Conservation (phyloP, 2,797 vertebrate genomes). For the Clarias fuscus region DNA sequence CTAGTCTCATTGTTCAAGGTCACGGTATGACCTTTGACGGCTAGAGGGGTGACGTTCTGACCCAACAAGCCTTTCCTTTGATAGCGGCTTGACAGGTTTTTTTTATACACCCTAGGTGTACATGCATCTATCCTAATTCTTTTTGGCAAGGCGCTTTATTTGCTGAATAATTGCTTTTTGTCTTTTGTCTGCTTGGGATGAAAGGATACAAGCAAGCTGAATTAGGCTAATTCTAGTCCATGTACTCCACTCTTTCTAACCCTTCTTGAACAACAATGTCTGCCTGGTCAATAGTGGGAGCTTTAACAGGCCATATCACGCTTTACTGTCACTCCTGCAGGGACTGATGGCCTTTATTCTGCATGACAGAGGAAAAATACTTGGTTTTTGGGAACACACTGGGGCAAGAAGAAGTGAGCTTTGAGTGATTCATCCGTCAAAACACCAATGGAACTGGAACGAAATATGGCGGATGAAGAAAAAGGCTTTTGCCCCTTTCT, state of each 20-base stretch:
- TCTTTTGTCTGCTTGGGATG: constrained; percentile 53
- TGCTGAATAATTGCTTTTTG: constrained; percentile 63
- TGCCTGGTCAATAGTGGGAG: constrained; percentile 82
- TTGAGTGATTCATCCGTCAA: constrained; percentile 1
- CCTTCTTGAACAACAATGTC: constrained; percentile 50
- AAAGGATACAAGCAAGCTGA: constrained; percentile 76
- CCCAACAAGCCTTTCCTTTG: constrained; percentile 48
- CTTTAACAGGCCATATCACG: constrained; percentile 73
- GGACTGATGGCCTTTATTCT: constrained; percentile 90
- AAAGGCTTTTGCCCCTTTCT: constrained; percentile 13
- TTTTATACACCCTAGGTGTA: constrained; percentile 53
- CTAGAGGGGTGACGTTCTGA: constrained; percentile 48
- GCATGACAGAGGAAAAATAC: constrained; percentile 75
- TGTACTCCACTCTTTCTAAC: constrained; percentile 21
- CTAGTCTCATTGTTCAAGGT: constrained; percentile 36
- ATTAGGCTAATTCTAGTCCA: constrained; percentile 58
- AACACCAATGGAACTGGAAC: background rate
- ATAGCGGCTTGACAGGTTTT: constrained; percentile 58
- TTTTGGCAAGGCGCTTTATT: constrained; percentile 56
- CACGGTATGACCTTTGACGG: constrained; percentile 30
- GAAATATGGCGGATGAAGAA: constrained; percentile 1
- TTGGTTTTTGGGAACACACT: constrained; percentile 5
- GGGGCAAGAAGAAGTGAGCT: constrained; percentile 18
- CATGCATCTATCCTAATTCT: constrained; percentile 46
- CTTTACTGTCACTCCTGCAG: constrained; percentile 81